A percentile compares a stretch with the other conserved stretches of the same genome.
Evolutionary conservation across 2,113 vertebrate genomes (phyloP).

Genomic region (Mesocricetus auratus): DNA sequence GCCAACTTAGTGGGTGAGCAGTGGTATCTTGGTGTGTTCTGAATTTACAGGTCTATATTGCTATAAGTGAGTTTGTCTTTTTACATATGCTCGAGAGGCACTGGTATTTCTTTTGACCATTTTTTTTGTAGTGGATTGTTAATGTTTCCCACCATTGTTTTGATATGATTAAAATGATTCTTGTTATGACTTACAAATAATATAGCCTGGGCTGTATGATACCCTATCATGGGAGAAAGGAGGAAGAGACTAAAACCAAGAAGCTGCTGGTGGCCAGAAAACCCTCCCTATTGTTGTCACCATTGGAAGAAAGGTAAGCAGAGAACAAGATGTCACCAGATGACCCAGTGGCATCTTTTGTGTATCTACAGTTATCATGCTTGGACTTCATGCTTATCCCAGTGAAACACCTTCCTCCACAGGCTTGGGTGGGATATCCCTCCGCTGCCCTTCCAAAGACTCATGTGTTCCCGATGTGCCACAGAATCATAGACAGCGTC

Average conservation of each 20-base stretch:
- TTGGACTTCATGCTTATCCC: neutral
- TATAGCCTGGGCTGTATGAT: neutral
- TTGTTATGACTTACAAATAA: neutral
- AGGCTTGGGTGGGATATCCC: neutral
- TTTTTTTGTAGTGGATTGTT: neutral
- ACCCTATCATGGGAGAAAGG: neutral
- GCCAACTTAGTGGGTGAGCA: neutral
- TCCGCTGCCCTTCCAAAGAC: neutral
- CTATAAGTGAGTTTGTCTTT: neutral
- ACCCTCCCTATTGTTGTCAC: neutral
- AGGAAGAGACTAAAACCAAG: neutral
- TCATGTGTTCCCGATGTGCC: fast-evolving
- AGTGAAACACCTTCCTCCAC: neutral
- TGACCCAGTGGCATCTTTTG: no score
- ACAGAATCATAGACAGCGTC: neutral
- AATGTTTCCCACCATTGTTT: neutral
- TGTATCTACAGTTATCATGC: fast-evolving
- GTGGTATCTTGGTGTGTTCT: neutral
- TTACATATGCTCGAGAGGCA: neutral
- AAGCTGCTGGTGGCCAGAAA: neutral
- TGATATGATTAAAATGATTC: neutral
- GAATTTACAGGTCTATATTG: neutral
- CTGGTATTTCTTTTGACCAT: neutral
- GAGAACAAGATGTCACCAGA: neutral
- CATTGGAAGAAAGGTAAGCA: no score